Conservation (phyloP, 2,888 invertebrate species). For the Synergus gifuensis region DNA sequence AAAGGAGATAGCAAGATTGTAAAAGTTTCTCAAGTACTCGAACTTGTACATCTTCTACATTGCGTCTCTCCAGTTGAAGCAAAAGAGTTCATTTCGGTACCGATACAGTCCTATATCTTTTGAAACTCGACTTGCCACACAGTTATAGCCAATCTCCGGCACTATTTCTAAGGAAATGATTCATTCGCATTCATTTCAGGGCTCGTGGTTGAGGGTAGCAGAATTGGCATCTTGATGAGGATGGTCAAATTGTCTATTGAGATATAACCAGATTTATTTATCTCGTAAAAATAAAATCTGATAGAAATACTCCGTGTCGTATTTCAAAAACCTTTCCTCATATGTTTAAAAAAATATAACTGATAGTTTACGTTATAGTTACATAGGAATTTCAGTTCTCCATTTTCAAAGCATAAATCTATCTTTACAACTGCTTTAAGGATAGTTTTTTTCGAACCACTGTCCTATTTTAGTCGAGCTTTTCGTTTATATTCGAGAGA, state of each 20-base stretch:
- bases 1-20: slow-evolving; percentile 50
- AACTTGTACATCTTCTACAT: slow-evolving; percentile 56
- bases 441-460: not conserved
- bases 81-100: slow-evolving; percentile 21
- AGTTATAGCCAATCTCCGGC: slow-evolving; percentile 57
- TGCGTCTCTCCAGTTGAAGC: slow-evolving; percentile 40
- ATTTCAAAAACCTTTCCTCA: not conserved
- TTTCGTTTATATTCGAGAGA: not conserved
- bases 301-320: not conserved
- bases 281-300: not conserved
- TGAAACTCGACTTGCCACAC: slow-evolving; percentile 42
- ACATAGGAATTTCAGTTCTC: too few relatives aligned
- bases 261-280: slow-evolving; percentile 1
- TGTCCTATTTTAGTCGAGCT: not conserved
- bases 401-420: too few relatives aligned
- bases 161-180: slow-evolving; percentile 58
- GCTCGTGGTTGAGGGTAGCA: slow-evolving; percentile 28
- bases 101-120: slow-evolving; percentile 22
- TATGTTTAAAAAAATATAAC: not conserved
- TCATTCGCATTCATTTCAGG: slow-evolving; percentile 47
- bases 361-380: not conserved
- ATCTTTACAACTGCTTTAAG: not conserved
- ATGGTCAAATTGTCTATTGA: slow-evolving; percentile 7
- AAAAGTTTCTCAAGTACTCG: slow-evolving; percentile 56
- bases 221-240: slow-evolving; percentile 2